phyloP scores from a whole-genome alignment of 2,113 vertebrate genomes.

The Coreoperca whiteheadi region DNA sequence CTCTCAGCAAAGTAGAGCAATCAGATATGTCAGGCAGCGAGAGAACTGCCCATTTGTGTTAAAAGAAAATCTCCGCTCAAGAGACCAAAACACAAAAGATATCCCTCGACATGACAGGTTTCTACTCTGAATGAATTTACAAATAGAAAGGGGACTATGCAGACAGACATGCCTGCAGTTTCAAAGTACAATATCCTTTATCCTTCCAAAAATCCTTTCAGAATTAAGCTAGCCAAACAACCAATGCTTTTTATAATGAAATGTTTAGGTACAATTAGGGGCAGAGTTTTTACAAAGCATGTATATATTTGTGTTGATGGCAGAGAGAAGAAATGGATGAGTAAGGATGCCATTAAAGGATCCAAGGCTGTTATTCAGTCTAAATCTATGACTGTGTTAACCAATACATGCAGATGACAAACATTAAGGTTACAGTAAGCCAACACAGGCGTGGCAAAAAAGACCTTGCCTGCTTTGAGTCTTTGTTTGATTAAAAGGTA shows the following conservation, averaged over 20 bases:
- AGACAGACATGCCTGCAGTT: constrained; percentile 19
- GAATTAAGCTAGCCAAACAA: not conserved
- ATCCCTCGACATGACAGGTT: constrained; percentile 52
- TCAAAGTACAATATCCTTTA: constrained; percentile 4
- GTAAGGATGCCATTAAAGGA: not conserved
- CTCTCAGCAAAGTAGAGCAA: constrained; percentile 76
- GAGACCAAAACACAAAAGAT: constrained; percentile 49
- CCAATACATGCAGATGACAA: constrained; percentile 17
- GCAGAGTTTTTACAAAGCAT: not conserved
- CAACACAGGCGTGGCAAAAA: constrained; percentile 32
- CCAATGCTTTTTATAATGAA: not conserved
- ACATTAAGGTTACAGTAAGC: constrained; percentile 24
- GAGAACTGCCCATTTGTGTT: constrained; percentile 73
- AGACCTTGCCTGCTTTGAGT: no score
- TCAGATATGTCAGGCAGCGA: constrained; percentile 75
- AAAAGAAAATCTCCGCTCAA: constrained; percentile 56
- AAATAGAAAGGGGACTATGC: constrained; percentile 19
- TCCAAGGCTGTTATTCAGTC: not conserved
- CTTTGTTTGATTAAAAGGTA: constrained; percentile 49
- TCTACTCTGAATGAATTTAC: constrained; percentile 45
- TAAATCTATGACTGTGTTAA: not conserved
- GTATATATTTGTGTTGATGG: not conserved
- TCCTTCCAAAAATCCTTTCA: constrained; percentile 13
- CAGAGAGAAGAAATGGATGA: not conserved
- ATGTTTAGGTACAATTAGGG: not conserved